Base-by-base conservation (phyloP, 2,888 invertebrate genomes). In the Papilio elwesi region DNA sequence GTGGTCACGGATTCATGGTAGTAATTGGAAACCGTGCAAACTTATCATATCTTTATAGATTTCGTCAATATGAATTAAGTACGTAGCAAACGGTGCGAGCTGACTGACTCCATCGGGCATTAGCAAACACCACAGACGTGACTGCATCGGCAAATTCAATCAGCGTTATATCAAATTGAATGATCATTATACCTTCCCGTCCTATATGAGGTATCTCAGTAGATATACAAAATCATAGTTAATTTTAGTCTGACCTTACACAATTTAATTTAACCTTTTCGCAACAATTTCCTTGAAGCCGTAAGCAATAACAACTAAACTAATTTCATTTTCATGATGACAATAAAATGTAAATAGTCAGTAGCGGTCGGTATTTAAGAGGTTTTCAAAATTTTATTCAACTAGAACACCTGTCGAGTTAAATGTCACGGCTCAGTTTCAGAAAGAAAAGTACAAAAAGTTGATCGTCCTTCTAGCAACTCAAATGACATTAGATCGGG, bases 111-210 rank as follows among this genome's bases (percentile, higher is more conserved):
- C 36, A 57, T 59, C 38, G 13, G 13, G 12, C 12, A 9, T 62
- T 62, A 62, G 15, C 15, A 62, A 62, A 62, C 15, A 62, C 11
- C 43, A n/a, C 43, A 1, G 0, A 55, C 65, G 65, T 51, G 65
- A 26, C 15, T 4, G 9, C n/a, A 65, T 51, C 65, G 43, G 13
- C 51, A 9, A 15, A 66, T 43, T 53, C 52, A 66, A 68, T 55
- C 68, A 68, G n/a, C 55, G 13, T 57, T 68, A 57, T n/a, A 68
- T 12, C 68, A 57, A 55, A 59, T 15, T 26, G 16, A 26, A 47
- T n/a, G 47, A 36, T 15, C 38, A 52, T 66, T 66, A 63, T 12
- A 52, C n/a, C 38, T 38, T 53, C 66, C 66, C 43, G 57, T 68
- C 48, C 15, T 36, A 16, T 13, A 43, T 8, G 57, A 67, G 13